Evolutionary conservation across 2,888 invertebrate genomes (phyloP).

Genomic region (Axea sp.): DNA sequence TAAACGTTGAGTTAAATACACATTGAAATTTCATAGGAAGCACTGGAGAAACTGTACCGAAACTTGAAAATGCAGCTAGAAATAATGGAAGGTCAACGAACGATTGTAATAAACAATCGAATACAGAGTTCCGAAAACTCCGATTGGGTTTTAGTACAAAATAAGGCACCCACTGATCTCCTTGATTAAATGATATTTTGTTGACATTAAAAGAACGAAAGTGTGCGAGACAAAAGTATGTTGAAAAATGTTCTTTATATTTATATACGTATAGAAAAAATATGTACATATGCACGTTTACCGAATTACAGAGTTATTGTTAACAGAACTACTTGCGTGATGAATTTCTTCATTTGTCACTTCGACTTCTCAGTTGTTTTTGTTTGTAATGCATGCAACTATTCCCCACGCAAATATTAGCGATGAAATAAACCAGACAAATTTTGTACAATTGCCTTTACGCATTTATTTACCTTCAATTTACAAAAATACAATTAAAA

Average conservation of each 20-base stretch:
- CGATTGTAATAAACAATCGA: conserved; percentile 14
- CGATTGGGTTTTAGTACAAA: conserved; percentile 43
- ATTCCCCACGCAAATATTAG: too few relatives aligned
- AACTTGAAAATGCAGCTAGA: conserved; percentile 85
- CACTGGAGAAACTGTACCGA: conserved; percentile 84
- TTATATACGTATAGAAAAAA: too few relatives aligned
- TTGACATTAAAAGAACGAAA: conserved; percentile 7
- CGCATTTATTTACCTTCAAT: conserved; percentile 21
- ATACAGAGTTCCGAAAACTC: conserved; percentile 3
- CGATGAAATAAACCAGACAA: too few relatives aligned
- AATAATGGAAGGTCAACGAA: conserved; percentile 71
- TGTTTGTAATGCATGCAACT: too few relatives aligned
- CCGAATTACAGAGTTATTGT: too few relatives aligned
- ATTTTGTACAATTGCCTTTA: conserved; percentile 17
- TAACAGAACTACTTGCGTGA: too few relatives aligned
- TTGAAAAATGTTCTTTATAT: too few relatives aligned
- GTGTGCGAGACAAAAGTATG: background rate
- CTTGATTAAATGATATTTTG: conserved; percentile 9
- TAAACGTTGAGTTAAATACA: too few relatives aligned
- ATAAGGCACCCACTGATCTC: conserved; percentile 29
- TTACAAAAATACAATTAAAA: conserved; percentile 50
- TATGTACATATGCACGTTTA: too few relatives aligned
- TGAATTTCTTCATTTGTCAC: too few relatives aligned
- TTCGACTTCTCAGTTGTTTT: too few relatives aligned
- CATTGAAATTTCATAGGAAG: conserved; percentile 81